Conservation (phyloP, 2,113 vertebrate species). For the Melanerpes aurifrons region DNA sequence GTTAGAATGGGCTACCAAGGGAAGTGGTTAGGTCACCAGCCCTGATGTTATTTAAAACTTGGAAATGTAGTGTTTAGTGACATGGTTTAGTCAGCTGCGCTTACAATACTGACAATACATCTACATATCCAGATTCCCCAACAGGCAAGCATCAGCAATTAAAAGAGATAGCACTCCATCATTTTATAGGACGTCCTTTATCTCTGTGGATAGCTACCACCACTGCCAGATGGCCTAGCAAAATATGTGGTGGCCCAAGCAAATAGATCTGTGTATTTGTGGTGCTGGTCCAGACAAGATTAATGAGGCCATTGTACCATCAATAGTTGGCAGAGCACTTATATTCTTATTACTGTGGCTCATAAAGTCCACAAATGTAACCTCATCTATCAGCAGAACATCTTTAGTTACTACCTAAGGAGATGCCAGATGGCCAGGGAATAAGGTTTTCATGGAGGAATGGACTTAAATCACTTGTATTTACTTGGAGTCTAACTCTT, state of each 20-base stretch:
- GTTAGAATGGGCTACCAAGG: not conserved
- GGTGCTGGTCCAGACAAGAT: not conserved
- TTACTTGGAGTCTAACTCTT: not conserved
- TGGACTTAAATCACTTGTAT: conserved; percentile 8
- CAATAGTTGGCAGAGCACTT: not conserved
- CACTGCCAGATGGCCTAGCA: not conserved
- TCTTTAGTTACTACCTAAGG: conserved; percentile 34
- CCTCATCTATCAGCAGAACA: conserved; percentile 30
- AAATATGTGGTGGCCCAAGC: not conserved
- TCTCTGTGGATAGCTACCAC: not conserved
- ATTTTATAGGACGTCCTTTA: not conserved
- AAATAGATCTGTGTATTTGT: not conserved
- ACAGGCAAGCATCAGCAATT: not conserved
- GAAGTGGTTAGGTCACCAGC: not conserved
- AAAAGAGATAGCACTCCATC: not conserved
- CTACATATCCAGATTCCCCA: not conserved
- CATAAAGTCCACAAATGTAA: conserved; percentile 46
- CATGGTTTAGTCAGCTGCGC: not conserved
- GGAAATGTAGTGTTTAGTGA: not conserved
- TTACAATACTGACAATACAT: not conserved
- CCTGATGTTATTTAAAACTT: not conserved
- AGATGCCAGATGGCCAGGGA: conserved; percentile 31
- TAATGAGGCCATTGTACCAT: not conserved
- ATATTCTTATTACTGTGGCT: conserved; percentile 24
- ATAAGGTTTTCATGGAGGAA: not conserved